These are phyloP conservation scores for Eulemur albifrons DNA, from an alignment of 2,797 vertebrate species.

Conservation along the genomic window DNA sequence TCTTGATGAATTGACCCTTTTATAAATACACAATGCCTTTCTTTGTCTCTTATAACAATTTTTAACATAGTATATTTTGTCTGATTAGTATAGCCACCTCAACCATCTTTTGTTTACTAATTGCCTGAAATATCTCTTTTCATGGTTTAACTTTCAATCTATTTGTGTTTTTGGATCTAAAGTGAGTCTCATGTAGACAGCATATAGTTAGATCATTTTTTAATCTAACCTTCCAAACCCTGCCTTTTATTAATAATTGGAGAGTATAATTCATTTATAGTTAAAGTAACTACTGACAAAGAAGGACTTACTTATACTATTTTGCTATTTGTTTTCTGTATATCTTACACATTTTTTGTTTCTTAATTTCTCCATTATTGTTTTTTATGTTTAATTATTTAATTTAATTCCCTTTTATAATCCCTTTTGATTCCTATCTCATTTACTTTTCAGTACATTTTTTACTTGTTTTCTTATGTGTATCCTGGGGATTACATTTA, in stretches of 20 bases:
- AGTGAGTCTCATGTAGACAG: not conserved
- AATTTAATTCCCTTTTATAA: not conserved
- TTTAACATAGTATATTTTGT: not conserved
- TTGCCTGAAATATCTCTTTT: not conserved
- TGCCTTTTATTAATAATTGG: not conserved
- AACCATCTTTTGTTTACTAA: not conserved
- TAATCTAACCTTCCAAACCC: not conserved
- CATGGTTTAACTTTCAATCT: not conserved
- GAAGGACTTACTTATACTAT: not conserved
- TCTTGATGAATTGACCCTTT: not conserved
- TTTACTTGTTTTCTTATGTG: not conserved
- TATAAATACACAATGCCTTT: not conserved
- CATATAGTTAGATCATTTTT: not conserved
- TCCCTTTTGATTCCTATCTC: not conserved
- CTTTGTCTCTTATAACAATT: not conserved
- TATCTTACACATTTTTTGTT: not conserved
- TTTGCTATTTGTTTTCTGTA: not conserved
- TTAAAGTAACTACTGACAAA: not conserved
- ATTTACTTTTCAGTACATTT: not conserved
- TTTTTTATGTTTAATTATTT: not conserved
- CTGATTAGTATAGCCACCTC: not conserved
- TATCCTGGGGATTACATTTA: not conserved
- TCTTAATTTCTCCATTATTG: not conserved
- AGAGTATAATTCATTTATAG: not conserved
- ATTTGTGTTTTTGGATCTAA: not conserved